A percentile compares a stretch with the other conserved stretches of the same genome.
Conservation (phyloP, 2,888 invertebrate genomes). For the Noctua janthe region DNA sequence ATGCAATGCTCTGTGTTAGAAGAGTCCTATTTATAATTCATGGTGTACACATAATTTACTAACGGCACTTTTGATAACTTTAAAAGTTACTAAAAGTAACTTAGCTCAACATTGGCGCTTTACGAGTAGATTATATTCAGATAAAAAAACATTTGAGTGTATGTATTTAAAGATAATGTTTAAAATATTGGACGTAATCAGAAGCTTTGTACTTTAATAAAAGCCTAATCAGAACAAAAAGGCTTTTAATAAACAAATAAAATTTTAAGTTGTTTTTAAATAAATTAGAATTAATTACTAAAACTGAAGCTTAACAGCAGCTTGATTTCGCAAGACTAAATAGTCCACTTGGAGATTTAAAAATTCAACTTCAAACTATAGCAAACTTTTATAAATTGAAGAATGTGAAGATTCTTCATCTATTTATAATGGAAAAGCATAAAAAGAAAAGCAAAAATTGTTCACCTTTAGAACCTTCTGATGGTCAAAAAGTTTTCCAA, state of each 20-base stretch:
- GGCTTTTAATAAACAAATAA: neutral
- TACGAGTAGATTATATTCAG: neutral
- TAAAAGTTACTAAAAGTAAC: neutral
- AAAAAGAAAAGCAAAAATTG: too few relatives aligned
- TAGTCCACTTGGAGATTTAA: neutral
- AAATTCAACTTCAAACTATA: neutral
- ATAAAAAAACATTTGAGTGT: neutral
- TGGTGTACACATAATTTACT: neutral
- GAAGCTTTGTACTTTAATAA: slow-evolving; percentile 3
- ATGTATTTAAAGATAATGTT: neutral
- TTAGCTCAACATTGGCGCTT: neutral
- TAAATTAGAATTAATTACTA: neutral
- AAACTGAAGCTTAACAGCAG: neutral
- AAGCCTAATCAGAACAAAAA: neutral
- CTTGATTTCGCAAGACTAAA: neutral
- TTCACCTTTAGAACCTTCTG: too few relatives aligned
- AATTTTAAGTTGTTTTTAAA: neutral
- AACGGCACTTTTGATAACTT: neutral
- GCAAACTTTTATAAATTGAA: neutral
- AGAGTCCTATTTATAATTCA: neutral
- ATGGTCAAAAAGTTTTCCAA: neutral
- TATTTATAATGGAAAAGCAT: neutral
- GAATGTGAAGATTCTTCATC: neutral
- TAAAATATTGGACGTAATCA: neutral
- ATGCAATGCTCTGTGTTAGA: neutral